Percentiles rank a stretch among this genome's conserved stretches.
These are phyloP conservation scores for Castor canadensis DNA, from an alignment of 2,113 vertebrate genomes.

Conservation along the genomic window DNA sequence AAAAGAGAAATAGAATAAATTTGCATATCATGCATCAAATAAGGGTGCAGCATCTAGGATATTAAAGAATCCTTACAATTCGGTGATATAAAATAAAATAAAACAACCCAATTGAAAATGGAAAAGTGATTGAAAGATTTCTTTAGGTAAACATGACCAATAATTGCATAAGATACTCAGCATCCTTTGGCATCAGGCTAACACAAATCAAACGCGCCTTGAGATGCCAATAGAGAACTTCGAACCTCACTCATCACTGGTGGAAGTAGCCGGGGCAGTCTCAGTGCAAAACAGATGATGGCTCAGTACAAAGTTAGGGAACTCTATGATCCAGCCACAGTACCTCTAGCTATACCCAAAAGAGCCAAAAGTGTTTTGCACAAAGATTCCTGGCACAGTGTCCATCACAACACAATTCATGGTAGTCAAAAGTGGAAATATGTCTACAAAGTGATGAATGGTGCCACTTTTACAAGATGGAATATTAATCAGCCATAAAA, in stretches of 20 bases:
- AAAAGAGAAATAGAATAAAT: not conserved
- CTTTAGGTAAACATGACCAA: not conserved
- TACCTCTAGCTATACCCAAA: not conserved
- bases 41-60: not conserved
- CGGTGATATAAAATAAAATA: not conserved
- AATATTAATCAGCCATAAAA: not conserved
- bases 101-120: not conserved
- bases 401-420: not conserved
- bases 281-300: not conserved
- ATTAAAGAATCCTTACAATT: not conserved
- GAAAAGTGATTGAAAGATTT: too few species aligned
- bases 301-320: too few species aligned
- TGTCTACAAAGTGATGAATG: too few species aligned
- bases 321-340: too few species aligned
- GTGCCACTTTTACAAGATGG: accelerated
- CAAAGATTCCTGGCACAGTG: not conserved
- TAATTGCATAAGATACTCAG: not conserved
- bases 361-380: not conserved
- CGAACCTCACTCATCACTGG: not conserved
- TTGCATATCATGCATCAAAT: not conserved
- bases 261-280: not conserved
- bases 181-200: not conserved
- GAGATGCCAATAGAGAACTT: not conserved
- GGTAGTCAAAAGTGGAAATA: not conserved
- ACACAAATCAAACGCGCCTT: not conserved